phyloP scores from a whole-genome alignment of 2,888 invertebrate species.

The Chromoteleia sp. region DNA sequence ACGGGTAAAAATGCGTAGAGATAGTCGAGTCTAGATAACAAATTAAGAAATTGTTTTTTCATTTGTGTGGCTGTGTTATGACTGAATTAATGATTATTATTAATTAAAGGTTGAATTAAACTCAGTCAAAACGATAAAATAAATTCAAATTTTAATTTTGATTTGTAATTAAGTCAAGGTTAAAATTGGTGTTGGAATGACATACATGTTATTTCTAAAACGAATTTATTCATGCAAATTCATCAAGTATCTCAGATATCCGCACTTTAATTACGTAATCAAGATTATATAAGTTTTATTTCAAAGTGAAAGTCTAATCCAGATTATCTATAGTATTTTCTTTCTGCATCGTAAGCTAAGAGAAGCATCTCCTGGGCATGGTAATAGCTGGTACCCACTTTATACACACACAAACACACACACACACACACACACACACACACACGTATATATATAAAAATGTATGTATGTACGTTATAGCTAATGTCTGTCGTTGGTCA shows the following conservation, averaged over 20 bases:
- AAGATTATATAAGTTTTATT: conserved; percentile 23
- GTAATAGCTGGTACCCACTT: conserved; percentile 64
- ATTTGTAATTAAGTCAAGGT: not conserved
- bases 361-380: conserved; percentile 72
- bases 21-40: too few species aligned
- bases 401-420: too few species aligned
- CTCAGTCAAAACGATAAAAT: not conserved
- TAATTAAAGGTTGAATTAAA: not conserved
- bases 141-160: conserved; percentile 14
- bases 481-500: too few species aligned
- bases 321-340: conserved; percentile 74
- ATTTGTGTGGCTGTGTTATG: too few species aligned
- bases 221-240: not conserved
- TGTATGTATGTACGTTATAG: too few species aligned
- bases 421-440: too few species aligned
- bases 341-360: conserved; percentile 71
- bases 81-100: too few species aligned
- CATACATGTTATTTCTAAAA: not conserved
- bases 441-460: too few species aligned
- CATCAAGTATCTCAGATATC: conserved; percentile 4
- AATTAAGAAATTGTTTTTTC: too few species aligned
- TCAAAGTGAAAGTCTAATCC: conserved; percentile 23
- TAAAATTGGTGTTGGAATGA: not conserved
- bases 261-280: conserved; percentile 2
- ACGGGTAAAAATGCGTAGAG: too few species aligned